Base-by-base conservation (phyloP, 53 echinoderm and acorn worm species). In the Pentamera pediparva region DNA sequence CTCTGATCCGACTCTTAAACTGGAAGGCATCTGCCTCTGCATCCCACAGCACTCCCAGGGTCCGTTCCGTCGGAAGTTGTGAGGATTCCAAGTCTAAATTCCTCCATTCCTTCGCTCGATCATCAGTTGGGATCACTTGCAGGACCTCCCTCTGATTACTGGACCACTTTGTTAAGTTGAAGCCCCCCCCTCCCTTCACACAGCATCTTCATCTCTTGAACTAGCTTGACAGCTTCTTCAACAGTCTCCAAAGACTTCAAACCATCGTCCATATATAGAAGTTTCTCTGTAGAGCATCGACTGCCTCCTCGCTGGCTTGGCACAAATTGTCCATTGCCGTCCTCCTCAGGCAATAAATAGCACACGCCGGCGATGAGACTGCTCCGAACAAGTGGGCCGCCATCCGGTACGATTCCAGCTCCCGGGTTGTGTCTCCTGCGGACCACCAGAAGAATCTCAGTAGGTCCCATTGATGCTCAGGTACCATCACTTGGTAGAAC, bases 31-130 rank as follows among this genome's bases (percentile, higher is more conserved):
- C 89, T 15, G 76, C 75, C 61, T 83, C 79, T 27, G 74, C 48
- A 58, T 83, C 65, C 86, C 90, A 90, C 53, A 86, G 79, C 19
- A 86, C 79, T 17, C 90, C 86, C 21, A 90, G 59, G 0, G 83
- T 85, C 56, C 78, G 61, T 37, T 89, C 84, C 0, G 79, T 36
- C 0, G 85, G 81, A 37, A 85, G 74, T 27, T 64, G 37, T 37
- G 75, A 59, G 32, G 41, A 38, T 0, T 76, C 76, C 30, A 79
- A 54, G 39, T 78, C 74, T 33, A 84, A 36, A 31, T 69, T 59
- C 15, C 25, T 73, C 43, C 74, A 3, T 1, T 59, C 75, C n/a
- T 85, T 79, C 7, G 85, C 64, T 27, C 75, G 22, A 40, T 82
- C 82, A 35, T 40, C 58, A 0, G 28, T 39, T 21, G 85, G 76